phyloP scores from a whole-genome alignment of 1,140 invertebrate genomes.

The Drosophila sp. region DNA sequence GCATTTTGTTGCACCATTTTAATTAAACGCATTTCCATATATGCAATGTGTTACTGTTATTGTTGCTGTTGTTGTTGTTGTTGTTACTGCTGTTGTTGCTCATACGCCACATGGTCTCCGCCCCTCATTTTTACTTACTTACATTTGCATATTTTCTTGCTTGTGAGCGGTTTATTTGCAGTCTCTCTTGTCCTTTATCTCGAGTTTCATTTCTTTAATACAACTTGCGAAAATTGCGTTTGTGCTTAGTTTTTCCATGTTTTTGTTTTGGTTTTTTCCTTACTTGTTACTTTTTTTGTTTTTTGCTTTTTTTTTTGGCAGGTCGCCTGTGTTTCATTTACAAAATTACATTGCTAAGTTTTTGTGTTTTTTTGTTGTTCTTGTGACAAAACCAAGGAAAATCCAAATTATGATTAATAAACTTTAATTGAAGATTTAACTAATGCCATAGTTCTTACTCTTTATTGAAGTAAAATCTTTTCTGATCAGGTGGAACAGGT shows the following conservation, averaged over 20 bases:
- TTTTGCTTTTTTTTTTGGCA: conserved; percentile 33
- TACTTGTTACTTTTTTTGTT: background rate
- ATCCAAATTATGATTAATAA: conserved; percentile 2
- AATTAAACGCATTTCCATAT: conserved; percentile 71
- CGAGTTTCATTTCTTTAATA: conserved; percentile 53
- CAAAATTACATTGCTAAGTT: conserved; percentile 49
- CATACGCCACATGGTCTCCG: conserved; percentile 57
- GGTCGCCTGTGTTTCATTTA: conserved; percentile 51
- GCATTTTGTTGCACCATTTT: conserved; percentile 63
- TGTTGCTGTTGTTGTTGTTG: conserved; percentile 4
- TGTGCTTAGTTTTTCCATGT: conserved; percentile 38
- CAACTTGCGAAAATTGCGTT: conserved; percentile 58
- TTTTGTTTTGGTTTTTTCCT: conserved; percentile 32
- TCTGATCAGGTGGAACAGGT: no score
- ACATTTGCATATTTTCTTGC: conserved; percentile 54
- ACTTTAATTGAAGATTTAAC: conserved; percentile 9
- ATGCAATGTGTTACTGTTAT: conserved; percentile 20
- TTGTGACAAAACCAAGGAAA: background rate
- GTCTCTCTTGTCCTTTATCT: conserved; percentile 19
- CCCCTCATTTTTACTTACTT: conserved; percentile 29
- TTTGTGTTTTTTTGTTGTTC: background rate
- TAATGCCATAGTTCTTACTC: background rate
- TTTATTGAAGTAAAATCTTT: background rate
- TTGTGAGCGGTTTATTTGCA: conserved; percentile 42
- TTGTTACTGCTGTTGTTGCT: conserved; percentile 37